Percentiles rank a stretch among this genome's conserved stretches.
Evolutionary conservation across 2,888 invertebrate species (phyloP).

Genomic region (Lasius fuliginosus): DNA sequence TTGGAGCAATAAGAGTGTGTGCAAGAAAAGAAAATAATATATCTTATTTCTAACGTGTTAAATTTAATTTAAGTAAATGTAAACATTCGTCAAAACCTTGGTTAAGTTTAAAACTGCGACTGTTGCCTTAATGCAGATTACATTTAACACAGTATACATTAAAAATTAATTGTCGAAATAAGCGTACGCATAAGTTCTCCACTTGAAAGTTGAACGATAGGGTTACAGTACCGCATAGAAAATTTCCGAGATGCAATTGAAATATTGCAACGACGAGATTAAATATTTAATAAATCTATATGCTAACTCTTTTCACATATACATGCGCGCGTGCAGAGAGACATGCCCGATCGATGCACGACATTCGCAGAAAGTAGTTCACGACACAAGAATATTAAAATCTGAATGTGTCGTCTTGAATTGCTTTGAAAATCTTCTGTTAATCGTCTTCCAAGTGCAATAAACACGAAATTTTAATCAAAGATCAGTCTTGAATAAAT

Average conservation of each 20-base stretch:
- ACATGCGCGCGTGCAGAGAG: neutral
- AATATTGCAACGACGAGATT: constrained; percentile 20
- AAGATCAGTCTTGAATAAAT: neutral
- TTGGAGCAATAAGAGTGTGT: neutral
- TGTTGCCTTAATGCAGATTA: neutral
- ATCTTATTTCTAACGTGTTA: neutral
- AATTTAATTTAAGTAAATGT: neutral
- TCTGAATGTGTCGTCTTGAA: constrained; percentile 11
- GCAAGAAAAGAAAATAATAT: neutral
- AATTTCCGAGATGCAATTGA: neutral
- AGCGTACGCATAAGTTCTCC: neutral
- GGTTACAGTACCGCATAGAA: neutral
- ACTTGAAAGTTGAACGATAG: neutral
- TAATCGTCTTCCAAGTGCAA: neutral
- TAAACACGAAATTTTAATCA: neutral
- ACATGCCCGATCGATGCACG: constrained; percentile 43
- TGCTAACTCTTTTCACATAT: constrained; percentile 9
- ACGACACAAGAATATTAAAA: constrained; percentile 24
- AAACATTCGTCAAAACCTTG: neutral
- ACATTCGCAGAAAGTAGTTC: constrained; percentile 48
- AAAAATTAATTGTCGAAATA: neutral
- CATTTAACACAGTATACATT: neutral
- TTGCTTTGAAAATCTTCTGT: neutral
- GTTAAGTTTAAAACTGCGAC: neutral
- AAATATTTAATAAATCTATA: constrained; percentile 42